phyloP scores from a whole-genome alignment of 2,888 invertebrate genomes.

The Clunio marinus region DNA sequence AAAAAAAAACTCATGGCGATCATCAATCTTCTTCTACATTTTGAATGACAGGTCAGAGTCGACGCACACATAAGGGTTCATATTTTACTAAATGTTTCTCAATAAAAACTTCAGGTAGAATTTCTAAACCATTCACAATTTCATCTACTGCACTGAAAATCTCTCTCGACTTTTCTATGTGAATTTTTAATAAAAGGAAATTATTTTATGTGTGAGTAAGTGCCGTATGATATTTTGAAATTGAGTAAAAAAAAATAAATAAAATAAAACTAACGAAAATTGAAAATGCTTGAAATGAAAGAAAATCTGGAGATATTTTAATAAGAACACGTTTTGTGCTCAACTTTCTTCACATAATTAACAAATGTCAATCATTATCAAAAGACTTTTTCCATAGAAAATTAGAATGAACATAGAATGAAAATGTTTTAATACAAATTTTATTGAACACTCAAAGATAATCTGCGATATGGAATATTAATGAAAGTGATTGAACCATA shows the following conservation, averaged over 20 bases:
- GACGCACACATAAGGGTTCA: not conserved
- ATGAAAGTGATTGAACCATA: too few species aligned
- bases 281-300: not conserved
- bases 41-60: slow-evolving; percentile 49
- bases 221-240: slow-evolving; percentile 6
- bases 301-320: slow-evolving; percentile 3
- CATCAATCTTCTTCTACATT: slow-evolving; percentile 53
- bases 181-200: slow-evolving; percentile 4
- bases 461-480: too few species aligned
- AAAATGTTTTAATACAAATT: too few species aligned
- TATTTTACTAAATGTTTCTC: too few species aligned
- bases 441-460: too few species aligned
- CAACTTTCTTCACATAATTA: slow-evolving; percentile 3
- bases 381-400: not conserved
- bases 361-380: not conserved
- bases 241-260: too few species aligned
- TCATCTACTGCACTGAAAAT: not conserved
- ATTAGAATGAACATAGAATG: not conserved
- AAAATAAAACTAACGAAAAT: not conserved
- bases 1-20: slow-evolving; percentile 51
- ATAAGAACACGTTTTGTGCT: too few species aligned
- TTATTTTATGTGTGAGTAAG: slow-evolving; percentile 6
- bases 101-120: not conserved
- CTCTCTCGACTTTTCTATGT: not conserved
- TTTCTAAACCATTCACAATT: not conserved